These are phyloP conservation scores for Agapetus fuscipes DNA, from an alignment of 2,888 invertebrate species.

Conservation along the genomic window DNA sequence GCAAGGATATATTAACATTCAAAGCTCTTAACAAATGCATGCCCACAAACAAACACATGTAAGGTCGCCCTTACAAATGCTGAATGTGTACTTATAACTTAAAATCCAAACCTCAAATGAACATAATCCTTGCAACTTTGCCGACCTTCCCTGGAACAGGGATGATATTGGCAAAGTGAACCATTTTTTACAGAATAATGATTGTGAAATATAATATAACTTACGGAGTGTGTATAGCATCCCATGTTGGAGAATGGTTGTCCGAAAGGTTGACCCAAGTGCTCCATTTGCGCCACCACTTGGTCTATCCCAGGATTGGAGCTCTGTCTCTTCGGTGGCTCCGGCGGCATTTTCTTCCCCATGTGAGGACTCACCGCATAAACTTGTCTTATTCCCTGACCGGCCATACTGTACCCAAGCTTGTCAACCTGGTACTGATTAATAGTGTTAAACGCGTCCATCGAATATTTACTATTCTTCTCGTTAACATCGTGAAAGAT, in stretches of 20 bases:
- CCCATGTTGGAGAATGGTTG: constrained; percentile 15
- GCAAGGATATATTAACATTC: no score
- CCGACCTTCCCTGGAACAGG: no score
- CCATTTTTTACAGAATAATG: no score
- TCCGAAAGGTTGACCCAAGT: constrained; percentile 12
- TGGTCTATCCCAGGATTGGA: constrained; percentile 24
- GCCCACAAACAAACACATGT: no score
- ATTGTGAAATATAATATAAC: no score
- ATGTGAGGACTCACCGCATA: constrained; percentile 62
- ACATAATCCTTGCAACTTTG: no score
- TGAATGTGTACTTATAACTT: no score
- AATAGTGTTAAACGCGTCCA: no score
- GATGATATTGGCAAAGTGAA: no score
- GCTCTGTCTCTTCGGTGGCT: constrained; percentile 68
- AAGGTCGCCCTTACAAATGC: no score
- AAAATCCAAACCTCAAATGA: no score
- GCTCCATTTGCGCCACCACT: constrained; percentile 20
- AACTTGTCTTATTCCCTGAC: constrained; percentile 41
- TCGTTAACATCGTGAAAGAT: constrained; percentile 22
- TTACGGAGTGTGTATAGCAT: constrained; percentile 18
- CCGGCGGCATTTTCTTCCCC: constrained; percentile 69
- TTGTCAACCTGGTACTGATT: constrained; percentile 38
- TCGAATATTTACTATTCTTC: constrained; percentile 16
- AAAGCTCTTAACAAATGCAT: no score
- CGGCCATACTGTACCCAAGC: constrained; percentile 38